phyloP scores from a whole-genome alignment of 2,888 invertebrate genomes.

The Steinernema scapterisci region DNA sequence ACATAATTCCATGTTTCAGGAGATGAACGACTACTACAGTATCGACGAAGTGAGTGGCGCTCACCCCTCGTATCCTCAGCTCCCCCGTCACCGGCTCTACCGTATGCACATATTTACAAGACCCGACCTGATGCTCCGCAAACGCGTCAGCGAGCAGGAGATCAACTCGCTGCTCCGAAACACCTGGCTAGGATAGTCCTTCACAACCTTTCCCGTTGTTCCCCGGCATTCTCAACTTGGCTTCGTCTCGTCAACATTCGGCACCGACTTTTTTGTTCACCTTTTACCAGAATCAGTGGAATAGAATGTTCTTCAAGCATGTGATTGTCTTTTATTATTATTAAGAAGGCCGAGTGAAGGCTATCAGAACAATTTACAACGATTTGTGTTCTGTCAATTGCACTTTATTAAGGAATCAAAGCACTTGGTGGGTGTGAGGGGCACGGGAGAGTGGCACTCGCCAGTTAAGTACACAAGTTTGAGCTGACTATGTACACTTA shows the following conservation, averaged over 20 bases:
- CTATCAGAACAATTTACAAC: too few species aligned
- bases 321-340: too few species aligned
- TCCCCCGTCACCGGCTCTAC: background rate
- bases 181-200: conserved; percentile 7
- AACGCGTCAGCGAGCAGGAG: conserved; percentile 28
- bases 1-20: background rate
- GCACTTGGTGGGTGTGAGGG: background rate
- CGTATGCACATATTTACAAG: background rate
- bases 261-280: background rate
- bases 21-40: conserved; percentile 13
- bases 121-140: conserved; percentile 18
- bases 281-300: too few species aligned
- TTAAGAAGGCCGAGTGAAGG: too few species aligned
- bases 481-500: background rate
- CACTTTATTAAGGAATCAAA: conserved; percentile 1
- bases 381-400: background rate
- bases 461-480: conserved; percentile 11
- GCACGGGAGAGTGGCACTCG: too few species aligned
- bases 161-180: conserved; percentile 24
- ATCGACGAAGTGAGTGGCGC: background rate
- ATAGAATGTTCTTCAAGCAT: too few species aligned
- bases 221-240: background rate
- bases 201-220: background rate
- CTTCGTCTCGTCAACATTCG: background rate
- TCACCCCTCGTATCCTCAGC: background rate